Percentiles rank a stretch among this genome's conserved stretches.
These are phyloP conservation scores for Rhopalosiphum nymphaeae DNA, from an alignment of 2,888 invertebrate species.

Conservation along the genomic window DNA sequence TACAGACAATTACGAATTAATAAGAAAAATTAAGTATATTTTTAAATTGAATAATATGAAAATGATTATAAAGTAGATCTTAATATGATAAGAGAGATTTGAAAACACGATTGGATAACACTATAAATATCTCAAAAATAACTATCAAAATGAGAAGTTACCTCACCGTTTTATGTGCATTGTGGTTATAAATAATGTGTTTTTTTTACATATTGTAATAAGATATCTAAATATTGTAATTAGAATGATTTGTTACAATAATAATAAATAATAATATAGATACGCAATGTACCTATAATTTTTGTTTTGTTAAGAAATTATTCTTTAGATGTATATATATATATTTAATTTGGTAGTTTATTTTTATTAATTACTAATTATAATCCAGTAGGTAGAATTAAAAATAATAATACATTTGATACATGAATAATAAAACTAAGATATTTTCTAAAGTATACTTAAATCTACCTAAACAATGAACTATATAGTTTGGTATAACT, in stretches of 20 bases:
- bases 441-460: not conserved
- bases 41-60: not conserved
- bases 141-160: not conserved
- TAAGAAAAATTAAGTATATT: not conserved
- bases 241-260: not conserved
- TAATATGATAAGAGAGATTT: not conserved
- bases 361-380: not conserved
- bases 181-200: not conserved
- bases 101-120: not conserved
- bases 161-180: not conserved
- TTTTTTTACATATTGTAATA: not conserved
- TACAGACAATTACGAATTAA: not conserved
- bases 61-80: not conserved
- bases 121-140: not conserved
- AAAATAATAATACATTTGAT: not conserved
- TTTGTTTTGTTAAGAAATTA: not conserved
- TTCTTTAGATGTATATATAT: not conserved
- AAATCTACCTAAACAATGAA: not conserved
- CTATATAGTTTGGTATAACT: not conserved
- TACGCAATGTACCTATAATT: not conserved
- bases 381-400: not conserved
- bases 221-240: not conserved
- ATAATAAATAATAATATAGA: not conserved
- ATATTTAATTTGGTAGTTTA: not conserved
- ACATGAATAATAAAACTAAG: not conserved